Base-by-base conservation (phyloP, 2,888 invertebrate species). In the Aspidiotus destructor region DNA sequence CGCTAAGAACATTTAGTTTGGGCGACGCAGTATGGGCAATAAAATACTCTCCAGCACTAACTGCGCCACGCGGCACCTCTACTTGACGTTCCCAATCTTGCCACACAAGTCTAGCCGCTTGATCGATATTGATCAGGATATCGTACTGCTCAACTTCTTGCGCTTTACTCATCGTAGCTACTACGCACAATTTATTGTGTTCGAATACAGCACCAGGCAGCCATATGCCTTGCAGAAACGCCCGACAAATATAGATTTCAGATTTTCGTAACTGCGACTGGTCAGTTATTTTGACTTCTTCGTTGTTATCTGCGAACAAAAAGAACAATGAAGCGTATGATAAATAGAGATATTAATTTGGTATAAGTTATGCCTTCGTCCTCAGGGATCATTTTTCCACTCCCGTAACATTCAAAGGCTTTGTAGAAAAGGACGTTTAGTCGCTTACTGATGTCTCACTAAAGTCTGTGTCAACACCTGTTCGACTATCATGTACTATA, bases 91-190 rank as follows among this genome's bases (percentile, higher is more conserved):
- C 81, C 86, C 90, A 89, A n/a, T 81, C 78, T 57, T 82, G 81
- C 92, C 92, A 92, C 71, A 82, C 83, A 57, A 91, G 80, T 69
- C 87, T 81, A 1, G 87, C 88, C 70, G 89, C 85, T 72, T 85
- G 85, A 73, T 89, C 89, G 71, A 85, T 83, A 76, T 89, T 91
- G 76, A 88, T 84, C 62, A 91, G 80, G 88, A 65, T 70, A 68
- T 73, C 73, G 60, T 72, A 73, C 60, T 72, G 79, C 53, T 71
- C 71, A 63, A 69, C 67, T 13, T 62, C 44, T 58, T 68, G 58
- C 8, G 73, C 73, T 53, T 69, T 62, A 17, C 70, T 72, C 52
- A 73, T 58, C 40, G 73, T 71, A 8, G 72, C 15, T 44, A 69
- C 69, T 1, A 44, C 16, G 42, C 69, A 69, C 10, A 42, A 16